A percentile compares a stretch with the other conserved stretches of the same genome.
These are phyloP conservation scores for Myotis pilosus DNA, from an alignment of 2,797 vertebrate species.

Conservation along the genomic window DNA sequence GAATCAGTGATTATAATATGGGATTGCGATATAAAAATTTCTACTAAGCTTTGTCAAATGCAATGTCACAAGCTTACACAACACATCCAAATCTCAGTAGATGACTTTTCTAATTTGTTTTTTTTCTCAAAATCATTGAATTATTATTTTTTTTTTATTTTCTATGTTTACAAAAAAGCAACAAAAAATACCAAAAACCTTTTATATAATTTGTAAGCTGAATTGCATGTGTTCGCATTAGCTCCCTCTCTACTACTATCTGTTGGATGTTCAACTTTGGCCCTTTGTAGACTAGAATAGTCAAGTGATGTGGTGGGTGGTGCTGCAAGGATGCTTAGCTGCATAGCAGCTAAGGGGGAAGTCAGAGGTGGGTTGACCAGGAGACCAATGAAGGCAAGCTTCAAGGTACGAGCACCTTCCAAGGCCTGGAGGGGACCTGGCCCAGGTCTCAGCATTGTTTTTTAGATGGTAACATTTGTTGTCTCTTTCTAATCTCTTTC, in stretches of 20 bases:
- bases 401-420: background rate
- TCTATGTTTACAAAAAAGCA: background rate
- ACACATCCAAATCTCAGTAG: background rate
- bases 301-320: background rate
- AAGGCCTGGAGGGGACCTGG: rapidly evolving
- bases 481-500: background rate
- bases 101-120: background rate
- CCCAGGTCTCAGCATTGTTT: background rate
- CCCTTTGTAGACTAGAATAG: background rate
- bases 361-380: background rate
- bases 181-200: background rate
- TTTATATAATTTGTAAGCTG: slow-evolving; percentile 61
- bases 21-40: slow-evolving; percentile 49
- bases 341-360: background rate
- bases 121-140: slow-evolving; percentile 12
- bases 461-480: background rate
- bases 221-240: background rate
- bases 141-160: background rate
- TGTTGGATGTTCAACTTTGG: background rate
- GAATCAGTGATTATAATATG: slow-evolving; percentile 46
- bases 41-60: slow-evolving; percentile 52
- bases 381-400: background rate
- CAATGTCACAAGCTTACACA: background rate
- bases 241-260: background rate
- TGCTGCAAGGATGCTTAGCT: background rate